Conservation (phyloP, 2,797 vertebrate genomes). For the Brotula barbata region DNA sequence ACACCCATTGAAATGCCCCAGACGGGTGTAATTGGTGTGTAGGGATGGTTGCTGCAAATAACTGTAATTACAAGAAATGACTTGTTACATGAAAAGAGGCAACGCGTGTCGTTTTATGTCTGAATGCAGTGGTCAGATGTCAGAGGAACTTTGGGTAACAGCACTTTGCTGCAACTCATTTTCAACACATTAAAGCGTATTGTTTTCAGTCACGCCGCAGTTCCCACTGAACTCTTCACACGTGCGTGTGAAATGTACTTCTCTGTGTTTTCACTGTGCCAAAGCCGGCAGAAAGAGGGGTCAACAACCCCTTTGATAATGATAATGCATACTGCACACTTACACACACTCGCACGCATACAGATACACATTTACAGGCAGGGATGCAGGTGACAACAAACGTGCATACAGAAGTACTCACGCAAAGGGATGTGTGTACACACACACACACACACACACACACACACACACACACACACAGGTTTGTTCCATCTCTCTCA, state of each 20-base stretch:
- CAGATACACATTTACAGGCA: conserved; percentile 34
- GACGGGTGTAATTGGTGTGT: conserved; percentile 77
- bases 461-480: conserved; percentile 17
- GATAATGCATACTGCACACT: conserved; percentile 54
- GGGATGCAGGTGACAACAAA: conserved; percentile 16
- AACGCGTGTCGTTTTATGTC: conserved; percentile 71
- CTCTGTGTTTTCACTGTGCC: conserved; percentile 46
- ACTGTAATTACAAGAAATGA: conserved; percentile 83
- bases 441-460: conserved; percentile 19
- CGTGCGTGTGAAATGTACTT: conserved; percentile 55
- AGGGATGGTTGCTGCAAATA: conserved; percentile 77
- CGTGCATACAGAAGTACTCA: conserved; percentile 27
- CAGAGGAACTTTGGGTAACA: conserved; percentile 57
- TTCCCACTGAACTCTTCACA: conserved; percentile 60
- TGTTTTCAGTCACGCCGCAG: conserved; percentile 63
- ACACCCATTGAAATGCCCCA: conserved; percentile 63
- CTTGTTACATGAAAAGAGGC: conserved; percentile 79
- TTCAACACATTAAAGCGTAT: conserved; percentile 72
- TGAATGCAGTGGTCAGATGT: conserved; percentile 73
- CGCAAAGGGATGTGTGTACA: conserved; percentile 11
- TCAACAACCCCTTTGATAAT: conserved; percentile 66
- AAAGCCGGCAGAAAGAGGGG: conserved; percentile 59
- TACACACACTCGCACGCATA: conserved; percentile 8
- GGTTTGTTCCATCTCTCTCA: conserved; percentile 35
- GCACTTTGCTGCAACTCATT: conserved; percentile 69